Evolutionary conservation across 2,888 invertebrate genomes (phyloP), one percentile per base, ranked within the genome.

Genomic region (Plusia festucae): DNA sequence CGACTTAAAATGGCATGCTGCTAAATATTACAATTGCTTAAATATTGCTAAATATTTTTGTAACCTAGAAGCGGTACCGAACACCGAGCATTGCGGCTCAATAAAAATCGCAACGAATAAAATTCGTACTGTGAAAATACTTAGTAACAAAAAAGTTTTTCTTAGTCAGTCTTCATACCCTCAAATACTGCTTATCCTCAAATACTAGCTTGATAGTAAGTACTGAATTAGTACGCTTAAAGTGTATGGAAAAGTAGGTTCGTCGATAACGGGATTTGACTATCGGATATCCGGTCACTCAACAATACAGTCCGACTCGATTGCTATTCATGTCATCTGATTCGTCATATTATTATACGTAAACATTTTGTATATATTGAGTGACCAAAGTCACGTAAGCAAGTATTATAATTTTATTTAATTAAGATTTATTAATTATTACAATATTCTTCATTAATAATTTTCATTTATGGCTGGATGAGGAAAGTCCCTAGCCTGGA

Each of bases 321-420:
- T 77, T 77, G 73, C 62, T 77, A 73, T 73, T 73, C 73, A 49
- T 34, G 57, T 73, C 73, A 73, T 62, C 40, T 52, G n/a, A n/a
- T 52, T 20, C 60, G 57, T 76, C 72, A 71, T 44, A 30, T n/a
- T n/a, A n/a, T n/a, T 16, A 18, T 49, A 9, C 20, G 40, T 55
- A 68, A 61, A 64, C 75, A 54, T 56, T 66, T 49, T 40, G 22
- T 57, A 32, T 60, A 32, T 60, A 40, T 52, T 34, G 18, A 16
- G 15, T 65, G 60, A n/a, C 54, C 55, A 15, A 1, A 51, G 76
- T 79, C 76, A 76, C 76, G 76, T 79, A 68, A 8, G 13, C 13
- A n/a, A 51, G 20, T 53, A 15, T 51, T 55, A 34, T n/a, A n/a
- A n/a, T n/a, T n/a, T n/a, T n/a, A n/a, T n/a, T n/a, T n/a, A n/a